These are phyloP conservation scores for Cheirogaleus medius DNA, from an alignment of 2,113 vertebrate species.

Conservation along the genomic window DNA sequence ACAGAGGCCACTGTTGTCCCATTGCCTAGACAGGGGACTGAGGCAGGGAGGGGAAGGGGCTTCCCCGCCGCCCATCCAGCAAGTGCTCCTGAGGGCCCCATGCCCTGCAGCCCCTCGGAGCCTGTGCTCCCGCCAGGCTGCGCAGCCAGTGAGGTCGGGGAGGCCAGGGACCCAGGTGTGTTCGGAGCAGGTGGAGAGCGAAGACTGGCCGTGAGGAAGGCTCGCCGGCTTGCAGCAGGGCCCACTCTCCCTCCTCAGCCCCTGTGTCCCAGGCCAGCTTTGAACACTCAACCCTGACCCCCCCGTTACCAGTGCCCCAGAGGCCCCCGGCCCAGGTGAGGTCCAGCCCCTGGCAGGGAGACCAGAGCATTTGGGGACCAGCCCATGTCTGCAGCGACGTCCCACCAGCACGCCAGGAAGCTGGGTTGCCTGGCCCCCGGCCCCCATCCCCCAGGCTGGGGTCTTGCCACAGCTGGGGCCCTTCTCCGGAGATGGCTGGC, in stretches of 20 bases:
- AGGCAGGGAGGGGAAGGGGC: neutral
- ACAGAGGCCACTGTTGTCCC: neutral
- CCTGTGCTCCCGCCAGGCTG: accelerated
- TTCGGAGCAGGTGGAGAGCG: accelerated
- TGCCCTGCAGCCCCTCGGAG: accelerated
- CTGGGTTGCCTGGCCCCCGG: accelerated
- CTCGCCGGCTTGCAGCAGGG: accelerated
- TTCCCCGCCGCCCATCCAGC: accelerated
- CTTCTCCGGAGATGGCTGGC: accelerated
- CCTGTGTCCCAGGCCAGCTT: neutral
- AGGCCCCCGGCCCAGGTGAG: accelerated
- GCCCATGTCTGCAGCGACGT: accelerated
- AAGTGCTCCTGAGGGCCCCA: accelerated
- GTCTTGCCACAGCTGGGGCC: neutral
- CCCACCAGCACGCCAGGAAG: neutral
- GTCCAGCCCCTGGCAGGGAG: neutral
- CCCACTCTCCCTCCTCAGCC: accelerated
- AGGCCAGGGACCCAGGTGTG: neutral
- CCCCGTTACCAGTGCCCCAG: accelerated
- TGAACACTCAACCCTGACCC: accelerated
- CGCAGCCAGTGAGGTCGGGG: accelerated
- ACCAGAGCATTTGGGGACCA: neutral
- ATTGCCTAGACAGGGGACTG: accelerated
- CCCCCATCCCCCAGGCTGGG: accelerated
- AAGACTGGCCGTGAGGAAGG: accelerated